A percentile compares a stretch with the other conserved stretches of the same genome.
phyloP scores from a whole-genome alignment of 2,113 vertebrate species.

The Rhinichthys klamathensis region DNA sequence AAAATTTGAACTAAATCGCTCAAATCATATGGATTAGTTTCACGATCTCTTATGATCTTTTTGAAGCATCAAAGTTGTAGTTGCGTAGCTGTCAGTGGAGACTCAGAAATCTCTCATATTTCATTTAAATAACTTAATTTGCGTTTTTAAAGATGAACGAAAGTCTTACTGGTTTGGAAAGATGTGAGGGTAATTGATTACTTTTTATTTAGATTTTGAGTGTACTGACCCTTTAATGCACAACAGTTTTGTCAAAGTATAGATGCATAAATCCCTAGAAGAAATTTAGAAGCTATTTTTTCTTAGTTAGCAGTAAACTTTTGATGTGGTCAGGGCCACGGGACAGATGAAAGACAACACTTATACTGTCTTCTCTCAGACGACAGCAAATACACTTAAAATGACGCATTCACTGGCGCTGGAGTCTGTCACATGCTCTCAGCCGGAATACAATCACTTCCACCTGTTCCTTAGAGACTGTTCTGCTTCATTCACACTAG shows the following conservation, averaged over 20 bases:
- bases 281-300: not conserved
- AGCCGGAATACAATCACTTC: slow-evolving; percentile 13
- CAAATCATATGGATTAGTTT: no score
- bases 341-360: slow-evolving; percentile 23
- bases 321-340: not conserved
- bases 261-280: not conserved
- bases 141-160: no score
- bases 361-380: not conserved
- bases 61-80: no score
- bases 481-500: slow-evolving; percentile 10
- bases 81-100: no score
- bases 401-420: not conserved
- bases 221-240: no score
- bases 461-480: not conserved
- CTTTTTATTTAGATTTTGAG: no score
- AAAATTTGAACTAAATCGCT: no score
- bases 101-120: no score
- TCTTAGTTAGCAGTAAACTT: not conserved
- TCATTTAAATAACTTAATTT: no score
- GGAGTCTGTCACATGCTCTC: not conserved
- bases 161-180: no score
- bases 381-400: not conserved
- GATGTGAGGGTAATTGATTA: no score
- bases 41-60: no score
- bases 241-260: not conserved